Evolutionary conservation across 30 jellyfish, hydroid and myxozoan genomes (phyloP), one percentile per base, ranked within the genome.

Genomic region (Aurelia aurita): DNA sequence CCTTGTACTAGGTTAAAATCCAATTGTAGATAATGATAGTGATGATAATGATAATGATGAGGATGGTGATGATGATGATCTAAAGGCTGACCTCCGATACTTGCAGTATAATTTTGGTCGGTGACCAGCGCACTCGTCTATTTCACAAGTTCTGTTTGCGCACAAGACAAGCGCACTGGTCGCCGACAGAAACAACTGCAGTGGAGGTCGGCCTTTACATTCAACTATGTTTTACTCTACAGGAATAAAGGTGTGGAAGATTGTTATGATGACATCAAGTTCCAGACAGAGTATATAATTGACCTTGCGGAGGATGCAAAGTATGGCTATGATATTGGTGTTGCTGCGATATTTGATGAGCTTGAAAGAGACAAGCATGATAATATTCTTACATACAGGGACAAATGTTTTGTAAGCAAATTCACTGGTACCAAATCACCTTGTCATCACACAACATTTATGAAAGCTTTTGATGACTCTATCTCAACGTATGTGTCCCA

Each of bases 351-450:
- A 15, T 85, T 85, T 35, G 35, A 34, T 9, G 74, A 58, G 19
- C 43, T 77, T 89, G 78, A 55, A 55, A 28, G 46, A 8, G 64
- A 85, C 68, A 85, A 72, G 27, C 59, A 44, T 16, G 84, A 74
- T 3, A 39, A 49, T 31, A 74, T 85, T 26, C 55, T 62, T 21
- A 26, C 76, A n/a, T 85, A 85, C 75, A 47, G 95, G 21, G 95
- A 85, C 69, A 61, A 72, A 34, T 18, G 84, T 46, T 85, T 59
- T 60, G 69, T 25, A 2, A 19, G 77, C 64, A 60, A 59, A 29
- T 73, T 85, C 61, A 85, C 95, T 15, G 95, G 95, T 16, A 85
- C 72, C 27, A 46, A 35, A 28, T 35, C 95, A 2, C 95, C 95
- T 15, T 5, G 8, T 6, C 89, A 20, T 73, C 76, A 25, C 55